A percentile compares a stretch with the other conserved stretches of the same genome.
These are phyloP conservation scores for Notolepis coatsorum DNA, from an alignment of 2,797 vertebrate species.

Conservation along the genomic window DNA sequence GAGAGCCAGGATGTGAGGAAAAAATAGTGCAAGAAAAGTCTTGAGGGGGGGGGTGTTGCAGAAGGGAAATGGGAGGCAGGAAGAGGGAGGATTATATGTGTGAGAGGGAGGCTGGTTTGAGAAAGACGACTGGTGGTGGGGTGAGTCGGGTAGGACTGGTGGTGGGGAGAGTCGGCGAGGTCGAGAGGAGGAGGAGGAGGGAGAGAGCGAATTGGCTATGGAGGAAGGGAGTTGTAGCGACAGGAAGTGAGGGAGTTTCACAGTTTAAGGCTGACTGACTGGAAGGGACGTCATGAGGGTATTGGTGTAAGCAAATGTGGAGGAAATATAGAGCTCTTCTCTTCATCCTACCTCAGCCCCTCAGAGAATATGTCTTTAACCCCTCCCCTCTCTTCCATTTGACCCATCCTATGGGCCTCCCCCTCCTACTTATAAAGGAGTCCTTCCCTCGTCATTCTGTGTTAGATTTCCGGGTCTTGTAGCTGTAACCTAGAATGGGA, in stretches of 20 bases:
- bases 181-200: constrained; percentile 16
- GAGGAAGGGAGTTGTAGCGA: constrained; percentile 25
- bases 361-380: too few species aligned
- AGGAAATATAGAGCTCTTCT: too few species aligned
- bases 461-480: too few species aligned
- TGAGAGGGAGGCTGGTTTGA: constrained; percentile 25
- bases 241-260: constrained; percentile 30
- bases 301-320: constrained; percentile 24
- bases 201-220: constrained; percentile 16
- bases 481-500: too few species aligned
- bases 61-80: background rate
- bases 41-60: constrained; percentile 3
- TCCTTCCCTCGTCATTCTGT: too few species aligned
- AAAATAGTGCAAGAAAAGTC: constrained; percentile 32
- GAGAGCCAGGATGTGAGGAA: background rate
- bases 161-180: constrained; percentile 18
- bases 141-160: constrained; percentile 8
- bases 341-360: too few species aligned
- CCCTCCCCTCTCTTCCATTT: too few species aligned
- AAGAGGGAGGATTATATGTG: background rate
- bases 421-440: too few species aligned
- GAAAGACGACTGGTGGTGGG: constrained; percentile 12
- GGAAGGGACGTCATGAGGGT: constrained; percentile 4
- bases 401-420: too few species aligned
- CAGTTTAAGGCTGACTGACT: constrained; percentile 12